Conservation (phyloP, 2,888 invertebrate species). For the Melipona beecheii region DNA sequence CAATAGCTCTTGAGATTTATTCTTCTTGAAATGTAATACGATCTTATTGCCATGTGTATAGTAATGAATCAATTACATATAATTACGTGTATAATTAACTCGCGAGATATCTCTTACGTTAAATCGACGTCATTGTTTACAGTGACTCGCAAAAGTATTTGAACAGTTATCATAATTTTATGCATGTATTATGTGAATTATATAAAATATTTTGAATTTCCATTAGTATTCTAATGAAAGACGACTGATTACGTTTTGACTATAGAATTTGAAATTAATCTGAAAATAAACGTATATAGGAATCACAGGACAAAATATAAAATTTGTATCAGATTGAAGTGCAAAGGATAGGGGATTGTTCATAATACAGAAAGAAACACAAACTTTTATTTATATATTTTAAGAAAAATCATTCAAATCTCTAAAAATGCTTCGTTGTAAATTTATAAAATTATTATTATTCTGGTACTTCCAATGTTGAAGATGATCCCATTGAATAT, state of each 20-base stretch:
- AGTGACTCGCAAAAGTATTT: not conserved
- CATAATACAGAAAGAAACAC: not conserved
- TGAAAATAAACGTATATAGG: no score
- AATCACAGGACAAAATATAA: not conserved
- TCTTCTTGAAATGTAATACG: slow-evolving; percentile 9
- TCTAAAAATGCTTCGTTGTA: no score
- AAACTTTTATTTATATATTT: no score
- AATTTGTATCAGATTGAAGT: not conserved
- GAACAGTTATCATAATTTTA: not conserved
- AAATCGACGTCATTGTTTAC: not conserved
- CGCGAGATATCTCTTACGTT: slow-evolving; percentile 1
- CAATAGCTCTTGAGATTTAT: not conserved
- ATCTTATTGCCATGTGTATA: not conserved
- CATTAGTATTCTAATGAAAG: not conserved
- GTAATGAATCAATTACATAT: slow-evolving; percentile 16
- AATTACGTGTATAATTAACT: no score
- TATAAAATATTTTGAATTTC: not conserved
- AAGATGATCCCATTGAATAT: no score
- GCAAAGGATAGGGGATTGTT: not conserved
- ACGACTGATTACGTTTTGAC: not conserved
- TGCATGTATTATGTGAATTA: not conserved
- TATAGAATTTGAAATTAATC: not conserved
- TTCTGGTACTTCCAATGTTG: no score
- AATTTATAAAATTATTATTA: no score
- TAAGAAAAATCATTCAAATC: no score